These are phyloP conservation scores for Oscheius myriophilus DNA, from an alignment of 2,888 invertebrate genomes.

Conservation along the genomic window DNA sequence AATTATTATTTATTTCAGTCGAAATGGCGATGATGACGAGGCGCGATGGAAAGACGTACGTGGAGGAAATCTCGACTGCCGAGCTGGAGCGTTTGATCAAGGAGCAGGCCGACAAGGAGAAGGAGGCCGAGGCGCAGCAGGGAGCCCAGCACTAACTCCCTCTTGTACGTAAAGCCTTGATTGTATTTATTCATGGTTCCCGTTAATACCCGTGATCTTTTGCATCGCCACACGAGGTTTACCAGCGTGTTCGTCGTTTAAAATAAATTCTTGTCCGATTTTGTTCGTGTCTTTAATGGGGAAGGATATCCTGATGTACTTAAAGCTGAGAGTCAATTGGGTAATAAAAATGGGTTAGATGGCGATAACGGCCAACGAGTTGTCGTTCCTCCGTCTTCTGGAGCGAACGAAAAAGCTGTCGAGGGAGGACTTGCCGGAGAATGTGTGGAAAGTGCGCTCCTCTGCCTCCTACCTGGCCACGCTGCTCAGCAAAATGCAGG, in stretches of 20 bases:
- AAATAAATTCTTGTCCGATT: too few species aligned
- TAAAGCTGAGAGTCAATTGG: neutral
- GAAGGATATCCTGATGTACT: too few species aligned
- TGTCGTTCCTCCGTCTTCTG: conserved; percentile 59
- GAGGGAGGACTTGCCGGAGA: conserved; percentile 44
- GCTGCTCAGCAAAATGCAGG: conserved; percentile 31
- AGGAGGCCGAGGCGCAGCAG: conserved; percentile 70
- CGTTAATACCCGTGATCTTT: too few species aligned
- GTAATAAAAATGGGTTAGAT: conserved; percentile 11
- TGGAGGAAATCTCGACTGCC: conserved; percentile 68
- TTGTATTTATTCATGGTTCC: too few species aligned
- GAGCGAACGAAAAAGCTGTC: conserved; percentile 57
- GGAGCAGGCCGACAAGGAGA: conserved; percentile 73
- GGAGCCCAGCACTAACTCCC: too few species aligned
- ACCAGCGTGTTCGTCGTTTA: conserved; percentile 1
- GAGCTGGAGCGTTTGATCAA: conserved; percentile 72
- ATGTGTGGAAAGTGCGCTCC: conserved; percentile 36
- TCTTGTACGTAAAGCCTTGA: too few species aligned
- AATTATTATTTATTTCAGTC: conserved; percentile 69
- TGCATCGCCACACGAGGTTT: too few species aligned
- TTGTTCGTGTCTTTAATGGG: too few species aligned
- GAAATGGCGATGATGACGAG: conserved; percentile 73
- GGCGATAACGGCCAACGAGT: conserved; percentile 38
- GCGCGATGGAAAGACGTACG: conserved; percentile 72
- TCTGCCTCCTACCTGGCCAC: conserved; percentile 10